Base-by-base conservation (phyloP, 2,888 invertebrate species). In the Erebia aethiops region DNA sequence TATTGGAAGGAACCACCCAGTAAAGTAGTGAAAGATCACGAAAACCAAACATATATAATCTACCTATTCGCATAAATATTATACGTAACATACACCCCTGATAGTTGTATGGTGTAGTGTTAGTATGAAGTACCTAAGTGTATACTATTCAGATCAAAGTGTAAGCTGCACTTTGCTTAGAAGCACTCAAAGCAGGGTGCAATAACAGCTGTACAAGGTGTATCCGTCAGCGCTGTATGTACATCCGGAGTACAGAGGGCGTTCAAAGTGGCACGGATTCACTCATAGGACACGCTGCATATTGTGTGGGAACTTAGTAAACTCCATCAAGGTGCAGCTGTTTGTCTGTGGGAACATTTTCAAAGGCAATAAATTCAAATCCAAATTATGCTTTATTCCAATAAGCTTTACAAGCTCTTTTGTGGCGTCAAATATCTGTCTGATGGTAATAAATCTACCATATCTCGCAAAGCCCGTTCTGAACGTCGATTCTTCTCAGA, bases 221-320 rank as follows among this genome's bases (percentile, higher is more conserved):
- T 62, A 71, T 75, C 76, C 74, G 69, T 67, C 51, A 67, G 71
- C 60, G 64, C 43, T 73, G 73, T 71, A 70, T 71, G 71, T 69
- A 64, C 63, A 75, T 72, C 72, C 72, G 73, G 74, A 67, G 67
- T 57, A 46, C 68, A 9, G 72, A 66, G 70, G 46, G 63, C 68
- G 35, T 69, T 63, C 46, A 67, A 69, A 78, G 41, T 84, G 84
- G 87, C 77, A 70, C 75, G 80, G 79, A 84, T 86, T 84, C 49
- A 62, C 49, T 62, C 46, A 46, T 80, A 77, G 71, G 76, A 81
- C 84, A 87, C 82, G 81, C 46, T 46, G 11, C 46, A 46, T 13
- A 46, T 35, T 86, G 86, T 86, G 88, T 88, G 89, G 84, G 88
- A 86, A 86, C 76, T 72, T 77, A 81, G 78, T 81, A 78, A 80